Base-by-base conservation (phyloP, 2,888 invertebrate species). In the Lysandra bellargus region DNA sequence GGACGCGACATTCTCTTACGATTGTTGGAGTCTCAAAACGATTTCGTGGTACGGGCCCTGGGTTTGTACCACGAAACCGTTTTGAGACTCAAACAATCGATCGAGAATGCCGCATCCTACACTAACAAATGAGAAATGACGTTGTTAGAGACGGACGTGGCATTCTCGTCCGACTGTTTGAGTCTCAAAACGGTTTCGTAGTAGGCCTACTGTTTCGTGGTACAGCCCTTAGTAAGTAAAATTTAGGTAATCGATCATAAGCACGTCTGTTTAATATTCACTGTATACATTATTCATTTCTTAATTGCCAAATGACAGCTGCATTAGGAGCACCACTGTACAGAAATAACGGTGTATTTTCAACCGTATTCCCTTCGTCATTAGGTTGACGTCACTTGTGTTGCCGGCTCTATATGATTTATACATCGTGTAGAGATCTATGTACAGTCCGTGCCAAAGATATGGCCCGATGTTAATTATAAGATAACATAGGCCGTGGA, bases 251-350 rank as follows among this genome's bases (percentile, higher is more conserved):
- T 74, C 44, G 40, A 74, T 74, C 74, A 74, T 23, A 23, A 23
- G 44, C 44, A 23, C 9, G n/a, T 74, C 74, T 74, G 74, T 44
- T 37, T 44, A 44, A 40, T 40, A 44, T 74, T 44, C 57, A 44
- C 40, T 74, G 9, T 40, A 44, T 74, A 44, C 57, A 74, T 74
- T 44, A 74, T 74, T 74, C 74, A 44, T 44, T 40, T n/a, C 9
- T 44, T 74, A 44, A 74, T 74, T 74, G 74, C 74, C 30, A 44
- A 74, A 74, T n/a, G 74, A 74, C 74, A 44, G 74, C 44, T 74
- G 44, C 74, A 74, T 74, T 74, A 74, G 44, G 74, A 74, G n/a
- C 74, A 44, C 44, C n/a, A 73, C 12, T 74, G 44, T 74, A 5
- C 7, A 73, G 0, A 37, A 60, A 60, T 9, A 7, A 23, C 4